Conservation (phyloP, 2,113 vertebrate genomes). For the Marmota flaviventris region DNA sequence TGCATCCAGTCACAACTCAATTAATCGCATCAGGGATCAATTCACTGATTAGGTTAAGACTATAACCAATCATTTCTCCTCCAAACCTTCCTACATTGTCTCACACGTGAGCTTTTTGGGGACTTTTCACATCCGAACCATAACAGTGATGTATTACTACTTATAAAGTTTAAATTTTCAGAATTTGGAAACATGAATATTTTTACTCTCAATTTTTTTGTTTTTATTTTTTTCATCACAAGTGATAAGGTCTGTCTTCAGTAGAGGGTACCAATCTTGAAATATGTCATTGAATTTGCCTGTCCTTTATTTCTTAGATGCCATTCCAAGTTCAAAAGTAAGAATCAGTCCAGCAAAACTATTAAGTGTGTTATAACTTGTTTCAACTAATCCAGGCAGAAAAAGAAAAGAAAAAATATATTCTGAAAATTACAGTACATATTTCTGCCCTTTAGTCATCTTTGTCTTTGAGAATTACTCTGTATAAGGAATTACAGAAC, state of each 20-base stretch:
- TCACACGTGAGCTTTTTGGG: too few relatives aligned
- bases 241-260: background rate
- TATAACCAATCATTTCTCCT: too few relatives aligned
- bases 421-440: background rate
- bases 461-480: conserved; percentile 1
- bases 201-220: conserved; percentile 30
- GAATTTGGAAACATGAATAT: background rate
- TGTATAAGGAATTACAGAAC: background rate
- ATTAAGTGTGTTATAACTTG: background rate
- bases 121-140: too few relatives aligned
- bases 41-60: too few relatives aligned
- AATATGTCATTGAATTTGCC: background rate
- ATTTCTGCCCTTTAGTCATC: background rate
- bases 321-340: background rate
- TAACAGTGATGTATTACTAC: background rate
- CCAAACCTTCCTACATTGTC: too few relatives aligned
- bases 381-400: background rate
- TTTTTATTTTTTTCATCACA: background rate
- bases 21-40: too few relatives aligned
- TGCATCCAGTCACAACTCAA: too few relatives aligned
- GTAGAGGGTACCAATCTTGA: background rate
- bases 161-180: background rate
- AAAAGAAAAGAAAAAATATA: background rate
- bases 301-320: background rate
- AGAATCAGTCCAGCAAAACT: background rate